Evolutionary conservation across 2,113 vertebrate species (phyloP).

Genomic region (Gymnocephalus cernua): DNA sequence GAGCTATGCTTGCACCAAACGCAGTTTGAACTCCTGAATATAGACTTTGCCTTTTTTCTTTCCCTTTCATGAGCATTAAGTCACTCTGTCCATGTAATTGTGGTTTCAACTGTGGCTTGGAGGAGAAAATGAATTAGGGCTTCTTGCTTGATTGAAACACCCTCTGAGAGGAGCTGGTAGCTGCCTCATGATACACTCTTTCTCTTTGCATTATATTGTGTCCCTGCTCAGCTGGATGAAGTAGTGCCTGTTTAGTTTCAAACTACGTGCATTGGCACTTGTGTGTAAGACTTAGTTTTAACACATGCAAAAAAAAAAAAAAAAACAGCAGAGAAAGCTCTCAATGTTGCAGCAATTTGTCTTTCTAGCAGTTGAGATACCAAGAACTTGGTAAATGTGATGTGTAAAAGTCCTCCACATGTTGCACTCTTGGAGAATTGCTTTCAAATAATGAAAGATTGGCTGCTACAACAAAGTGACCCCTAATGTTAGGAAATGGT

Average conservation of each 20-base stretch:
- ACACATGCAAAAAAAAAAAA: not conserved
- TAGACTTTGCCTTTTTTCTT: constrained; percentile 75
- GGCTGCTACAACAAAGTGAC: not conserved
- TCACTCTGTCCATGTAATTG: constrained; percentile 79
- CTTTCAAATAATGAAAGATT: not conserved
- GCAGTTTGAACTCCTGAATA: constrained; percentile 79
- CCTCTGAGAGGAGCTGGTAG: constrained; percentile 65
- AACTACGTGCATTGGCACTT: constrained; percentile 1
- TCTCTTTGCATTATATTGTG: constrained; percentile 56
- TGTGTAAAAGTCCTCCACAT: not conserved
- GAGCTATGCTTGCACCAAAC: constrained; percentile 71
- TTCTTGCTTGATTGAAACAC: constrained; percentile 77
- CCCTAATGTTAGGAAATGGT: constrained; percentile 12
- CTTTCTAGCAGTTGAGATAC: not conserved
- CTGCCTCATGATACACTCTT: constrained; percentile 58
- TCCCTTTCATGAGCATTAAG: constrained; percentile 80
- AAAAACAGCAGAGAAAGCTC: not conserved
- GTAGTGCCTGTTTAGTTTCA: constrained; percentile 43
- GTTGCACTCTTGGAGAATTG: constrained; percentile 9
- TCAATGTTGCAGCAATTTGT: not conserved
- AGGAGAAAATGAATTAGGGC: constrained; percentile 76
- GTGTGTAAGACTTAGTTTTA: constrained; percentile 1
- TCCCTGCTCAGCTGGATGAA: constrained; percentile 54
- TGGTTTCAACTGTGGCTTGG: constrained; percentile 73
- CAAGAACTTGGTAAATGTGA: not conserved